A percentile compares a stretch with the other conserved stretches of the same genome.
phyloP scores from a whole-genome alignment of 2,797 vertebrate species.

The Enteromius radiatus region DNA sequence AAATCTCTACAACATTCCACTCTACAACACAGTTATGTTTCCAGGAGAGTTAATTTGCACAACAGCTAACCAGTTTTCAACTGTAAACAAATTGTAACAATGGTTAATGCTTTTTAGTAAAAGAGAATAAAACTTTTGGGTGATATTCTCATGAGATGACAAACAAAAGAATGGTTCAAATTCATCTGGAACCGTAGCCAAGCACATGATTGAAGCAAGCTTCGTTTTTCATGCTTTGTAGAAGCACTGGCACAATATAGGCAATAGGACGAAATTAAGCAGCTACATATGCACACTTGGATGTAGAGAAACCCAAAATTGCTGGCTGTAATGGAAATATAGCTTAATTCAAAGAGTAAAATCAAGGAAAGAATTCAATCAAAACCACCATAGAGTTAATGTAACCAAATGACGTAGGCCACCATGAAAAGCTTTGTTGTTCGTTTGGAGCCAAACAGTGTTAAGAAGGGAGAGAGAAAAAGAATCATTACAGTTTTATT shows the following conservation, averaged over 20 bases:
- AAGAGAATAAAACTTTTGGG: conserved; percentile 12
- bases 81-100: conserved; percentile 23
- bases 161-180: conserved; percentile 47
- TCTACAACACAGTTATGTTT: background rate
- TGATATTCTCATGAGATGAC: conserved; percentile 35
- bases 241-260: conserved; percentile 45
- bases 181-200: conserved; percentile 51
- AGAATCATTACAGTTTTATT: conserved; percentile 70
- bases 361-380: conserved; percentile 64
- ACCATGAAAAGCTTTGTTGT: conserved; percentile 66
- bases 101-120: conserved; percentile 2
- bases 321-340: conserved; percentile 67
- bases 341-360: conserved; percentile 65
- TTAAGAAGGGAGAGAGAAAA: conserved; percentile 51
- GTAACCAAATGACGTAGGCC: conserved; percentile 62
- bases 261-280: conserved; percentile 58
- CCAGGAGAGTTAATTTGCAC: background rate
- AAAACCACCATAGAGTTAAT: conserved; percentile 66
- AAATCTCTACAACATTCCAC: background rate
- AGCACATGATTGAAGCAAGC: conserved; percentile 51
- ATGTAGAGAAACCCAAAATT: conserved; percentile 67
- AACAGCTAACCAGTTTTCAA: background rate
- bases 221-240: conserved; percentile 31
- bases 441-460: conserved; percentile 65
- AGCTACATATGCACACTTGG: conserved; percentile 63